Evolutionary conservation across 1,140 invertebrate genomes (phyloP), one percentile per base, ranked within the genome.

Genomic region (Lutraria rhynchaena): DNA sequence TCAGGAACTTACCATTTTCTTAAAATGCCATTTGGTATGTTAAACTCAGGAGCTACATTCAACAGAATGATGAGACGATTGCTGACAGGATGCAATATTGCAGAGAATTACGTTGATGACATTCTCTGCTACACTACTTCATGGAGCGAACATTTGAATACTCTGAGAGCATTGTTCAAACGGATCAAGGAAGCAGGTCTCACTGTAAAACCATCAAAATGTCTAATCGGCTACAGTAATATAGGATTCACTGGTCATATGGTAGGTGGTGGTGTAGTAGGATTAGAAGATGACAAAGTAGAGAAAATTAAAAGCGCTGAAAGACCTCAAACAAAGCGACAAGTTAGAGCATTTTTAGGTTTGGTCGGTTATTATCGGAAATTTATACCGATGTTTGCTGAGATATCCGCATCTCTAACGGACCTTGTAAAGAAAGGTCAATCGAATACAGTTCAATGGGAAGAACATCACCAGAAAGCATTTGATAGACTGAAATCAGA

Each of bases 291-390:
- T 17, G 86, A 85, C 17, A 91, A 91, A 82, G 70, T 92, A 27
- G 63, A 85, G n/a, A 65, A 89, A 13, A 92, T 93, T 31, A 35
- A 55, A 46, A 65, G 89, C 27, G 84, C 89, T 37, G 60, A 49
- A 55, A 33, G 31, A 41, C 92, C 91, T n/a, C 65, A 70, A 49
- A 89, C 87, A 35, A 89, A 90, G 65, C 89, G 87, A 75, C 87
- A 92, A 29, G 65, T 94, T 2, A 46, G 75, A 24, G 74, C 89
- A 33, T 93, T 93, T 82, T 80, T 94, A 37, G 93, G 91, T 3
- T 63, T 92, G 3, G 78, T 91, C 1, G 92, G 92, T 41, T 93
- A 89, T 82, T 92, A 93, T 70, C 74, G 89, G 3, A 86, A 89
- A 81, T 94, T 92, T 86, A 86, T 90, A 0, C 70, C 81, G 19